Base-by-base conservation (phyloP, 2,113 vertebrate genomes). In the Synchiropus splendidus region DNA sequence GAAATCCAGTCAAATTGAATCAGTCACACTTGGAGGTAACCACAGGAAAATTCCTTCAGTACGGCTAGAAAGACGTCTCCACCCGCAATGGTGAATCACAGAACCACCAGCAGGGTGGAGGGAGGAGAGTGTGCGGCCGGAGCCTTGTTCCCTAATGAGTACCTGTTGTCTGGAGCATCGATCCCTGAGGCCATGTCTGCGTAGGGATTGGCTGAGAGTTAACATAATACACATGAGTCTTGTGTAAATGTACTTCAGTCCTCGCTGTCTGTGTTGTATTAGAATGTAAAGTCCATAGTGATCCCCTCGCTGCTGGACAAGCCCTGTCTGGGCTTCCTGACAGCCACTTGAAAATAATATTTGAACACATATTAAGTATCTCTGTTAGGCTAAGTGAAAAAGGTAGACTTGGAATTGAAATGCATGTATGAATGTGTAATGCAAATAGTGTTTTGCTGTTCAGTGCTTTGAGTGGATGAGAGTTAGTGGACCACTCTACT, bases 221-320 rank as follows among this genome's bases (percentile, higher is more conserved):
- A 67, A 62, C 45, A 43, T 64, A 54, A 63, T 54, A 38, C 59
- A 61, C 43, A 40, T 65, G 54, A 56, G 37, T 42, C 38, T 42
- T 37, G 16, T 44, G 48, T 51, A 52, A 56, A 62, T 18, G 18
- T 16, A 36, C 51, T 41, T 44, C 4, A 54, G 45, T 49, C 21
- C 54, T 33, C 2, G 1, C 39, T 45, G 59, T 49, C 45, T 61
- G 55, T 47, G 61, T 49, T 48, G 47, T 37, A 41, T 66, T 67
- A 64, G 45, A 6, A 18, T 34, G 33, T 33, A 14, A 33, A 11
- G 39, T 32, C 39, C 36, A 15, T 33, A 10, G 42, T 36, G 42
- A 16, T 56, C 31, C 31, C 30, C 16, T 27, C 21, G 2, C 32
- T 6, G 38, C 11, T n/a, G n/a, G n/a, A n/a, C n/a, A n/a, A n/a